A percentile compares a stretch with the other conserved stretches of the same genome.
phyloP scores from a whole-genome alignment of 2,888 invertebrate genomes.

The Trichopoda pennipes region DNA sequence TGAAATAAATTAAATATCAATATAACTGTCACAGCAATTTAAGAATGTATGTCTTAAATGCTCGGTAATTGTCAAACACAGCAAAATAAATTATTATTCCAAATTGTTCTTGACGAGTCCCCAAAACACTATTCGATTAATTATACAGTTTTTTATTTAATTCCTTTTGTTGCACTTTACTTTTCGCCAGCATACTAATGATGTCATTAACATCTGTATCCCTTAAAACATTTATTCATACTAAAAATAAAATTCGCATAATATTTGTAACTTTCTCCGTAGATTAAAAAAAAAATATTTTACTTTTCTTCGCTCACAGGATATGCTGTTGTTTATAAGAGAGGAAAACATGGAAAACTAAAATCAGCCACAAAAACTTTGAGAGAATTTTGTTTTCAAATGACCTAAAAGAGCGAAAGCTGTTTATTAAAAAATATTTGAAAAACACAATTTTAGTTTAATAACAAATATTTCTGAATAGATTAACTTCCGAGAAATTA shows the following conservation, averaged over 20 bases:
- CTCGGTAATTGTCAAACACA: not conserved
- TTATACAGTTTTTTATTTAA: constrained; percentile 1
- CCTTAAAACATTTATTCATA: constrained; percentile 53
- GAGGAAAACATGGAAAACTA: not conserved
- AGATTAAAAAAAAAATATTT: constrained; percentile 27
- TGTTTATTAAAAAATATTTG: not conserved
- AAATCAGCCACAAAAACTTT: not conserved
- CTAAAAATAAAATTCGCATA: constrained; percentile 46
- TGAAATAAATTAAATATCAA: not conserved
- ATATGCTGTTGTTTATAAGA: constrained; percentile 28
- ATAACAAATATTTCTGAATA: too few relatives aligned
- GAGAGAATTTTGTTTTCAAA: constrained; percentile 10
- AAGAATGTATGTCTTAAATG: not conserved
- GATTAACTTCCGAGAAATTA: not conserved
- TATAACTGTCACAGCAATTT: not conserved
- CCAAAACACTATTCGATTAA: constrained; percentile 12
- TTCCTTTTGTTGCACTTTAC: constrained; percentile 46
- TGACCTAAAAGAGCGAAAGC: constrained; percentile 7
- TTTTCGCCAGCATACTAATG: constrained; percentile 31
- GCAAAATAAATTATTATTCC: constrained; percentile 13
- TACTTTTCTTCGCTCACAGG: constrained; percentile 28
- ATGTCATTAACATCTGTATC: constrained; percentile 56
- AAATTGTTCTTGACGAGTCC: constrained; percentile 31
- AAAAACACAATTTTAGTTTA: constrained; percentile 4
- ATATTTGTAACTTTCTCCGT: constrained; percentile 57